Evolutionary conservation across 2,888 invertebrate genomes (phyloP).

Genomic region (Oscheius sp.): DNA sequence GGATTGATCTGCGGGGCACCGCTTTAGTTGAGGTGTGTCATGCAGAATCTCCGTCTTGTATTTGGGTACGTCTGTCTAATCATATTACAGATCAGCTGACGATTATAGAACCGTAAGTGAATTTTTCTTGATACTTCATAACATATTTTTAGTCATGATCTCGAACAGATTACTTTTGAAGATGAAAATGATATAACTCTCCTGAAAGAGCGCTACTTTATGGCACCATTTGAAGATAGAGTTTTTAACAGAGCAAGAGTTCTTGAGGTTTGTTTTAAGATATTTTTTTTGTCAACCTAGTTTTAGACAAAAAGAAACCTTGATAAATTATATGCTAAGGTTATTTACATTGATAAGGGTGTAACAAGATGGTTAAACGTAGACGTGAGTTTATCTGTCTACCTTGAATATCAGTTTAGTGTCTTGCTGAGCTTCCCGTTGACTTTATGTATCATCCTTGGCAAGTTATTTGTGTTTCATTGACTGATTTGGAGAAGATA

Average conservation of each 20-base stretch:
- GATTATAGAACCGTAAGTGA: constrained; percentile 44
- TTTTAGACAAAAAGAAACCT: constrained; percentile 30
- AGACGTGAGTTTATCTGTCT: constrained; percentile 15
- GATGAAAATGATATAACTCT: neutral
- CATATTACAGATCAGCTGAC: constrained; percentile 39
- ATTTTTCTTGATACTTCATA: neutral
- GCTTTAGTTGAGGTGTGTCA: constrained; percentile 36
- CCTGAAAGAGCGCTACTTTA: constrained; percentile 18
- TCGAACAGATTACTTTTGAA: constrained; percentile 13
- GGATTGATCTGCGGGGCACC: constrained; percentile 33
- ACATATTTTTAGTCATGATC: constrained; percentile 33
- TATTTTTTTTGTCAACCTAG: constrained; percentile 9
- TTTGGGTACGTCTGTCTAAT: constrained; percentile 46
- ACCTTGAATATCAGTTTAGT: constrained; percentile 10
- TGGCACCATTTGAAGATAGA: constrained; percentile 43
- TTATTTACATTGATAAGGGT: constrained; percentile 52
- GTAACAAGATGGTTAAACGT: constrained; percentile 23
- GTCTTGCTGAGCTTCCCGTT: constrained; percentile 33
- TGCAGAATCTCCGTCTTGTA: constrained; percentile 42
- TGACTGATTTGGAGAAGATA: constrained; percentile 21
- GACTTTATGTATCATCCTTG: constrained; percentile 43
- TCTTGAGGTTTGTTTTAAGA: constrained; percentile 28
- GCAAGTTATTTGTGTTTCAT: constrained; percentile 47
- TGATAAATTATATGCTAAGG: constrained; percentile 16
- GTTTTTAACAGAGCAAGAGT: constrained; percentile 38